These are phyloP conservation scores for Allygus modestus DNA, from an alignment of 2,888 invertebrate genomes.

Conservation along the genomic window DNA sequence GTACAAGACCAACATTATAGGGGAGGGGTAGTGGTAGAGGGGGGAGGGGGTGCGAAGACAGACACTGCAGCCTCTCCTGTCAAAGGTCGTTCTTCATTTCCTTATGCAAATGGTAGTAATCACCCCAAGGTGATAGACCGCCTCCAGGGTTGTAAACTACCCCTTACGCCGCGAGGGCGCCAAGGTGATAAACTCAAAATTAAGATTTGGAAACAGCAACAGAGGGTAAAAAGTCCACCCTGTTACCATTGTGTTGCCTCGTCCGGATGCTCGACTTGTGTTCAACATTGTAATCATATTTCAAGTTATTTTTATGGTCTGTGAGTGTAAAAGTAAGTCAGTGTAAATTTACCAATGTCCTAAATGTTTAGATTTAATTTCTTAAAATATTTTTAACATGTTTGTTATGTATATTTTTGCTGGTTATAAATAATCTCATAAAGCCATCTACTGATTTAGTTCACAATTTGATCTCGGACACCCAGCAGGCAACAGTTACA, in stretches of 20 bases:
- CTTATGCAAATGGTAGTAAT: constrained; percentile 59
- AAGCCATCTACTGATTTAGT: no score
- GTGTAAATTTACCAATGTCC: no score
- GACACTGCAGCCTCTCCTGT: background rate
- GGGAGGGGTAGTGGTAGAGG: background rate
- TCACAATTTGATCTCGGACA: no score
- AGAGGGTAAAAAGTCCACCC: background rate
- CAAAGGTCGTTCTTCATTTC: constrained; percentile 52
- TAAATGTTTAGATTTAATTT: no score
- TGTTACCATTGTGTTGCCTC: background rate
- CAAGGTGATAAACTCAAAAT: constrained; percentile 21
- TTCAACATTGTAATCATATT: no score
- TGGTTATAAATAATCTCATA: no score
- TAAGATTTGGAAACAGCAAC: constrained; percentile 15
- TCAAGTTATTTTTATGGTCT: no score
- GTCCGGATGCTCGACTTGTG: background rate
- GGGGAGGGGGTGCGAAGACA: background rate
- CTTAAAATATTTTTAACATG: no score
- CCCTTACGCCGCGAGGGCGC: background rate
- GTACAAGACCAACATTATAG: background rate
- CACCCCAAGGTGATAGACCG: constrained; percentile 39
- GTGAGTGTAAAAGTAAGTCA: no score
- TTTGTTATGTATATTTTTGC: no score
- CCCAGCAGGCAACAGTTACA: no score
- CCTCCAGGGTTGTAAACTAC: constrained; percentile 9